Percentiles rank a stretch among this genome's conserved stretches.
phyloP scores from a whole-genome alignment of 2,113 vertebrate species.

The Hymenochirus boettgeri region DNA sequence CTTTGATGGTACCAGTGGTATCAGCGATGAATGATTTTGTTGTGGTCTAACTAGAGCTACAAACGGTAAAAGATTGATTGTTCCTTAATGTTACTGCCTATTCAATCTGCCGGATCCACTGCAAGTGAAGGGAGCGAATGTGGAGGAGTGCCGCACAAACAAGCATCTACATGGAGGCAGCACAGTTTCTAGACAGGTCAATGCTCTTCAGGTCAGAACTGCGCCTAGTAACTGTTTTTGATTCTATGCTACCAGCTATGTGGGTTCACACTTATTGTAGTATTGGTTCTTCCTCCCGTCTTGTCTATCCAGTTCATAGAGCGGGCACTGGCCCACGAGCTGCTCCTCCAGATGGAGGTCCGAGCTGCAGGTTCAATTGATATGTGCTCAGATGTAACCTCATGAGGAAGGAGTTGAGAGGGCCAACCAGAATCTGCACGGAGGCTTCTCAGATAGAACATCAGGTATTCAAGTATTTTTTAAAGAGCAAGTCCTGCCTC shows the following conservation, averaged over 20 bases:
- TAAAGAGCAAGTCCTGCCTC: no score
- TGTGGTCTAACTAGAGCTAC: no score
- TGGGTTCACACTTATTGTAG: no score
- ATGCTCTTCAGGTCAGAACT: slow-evolving; percentile 74
- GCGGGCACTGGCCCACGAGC: slow-evolving; percentile 70
- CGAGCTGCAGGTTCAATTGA: slow-evolving; percentile 64
- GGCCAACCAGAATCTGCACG: slow-evolving; percentile 59
- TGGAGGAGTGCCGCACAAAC: slow-evolving; percentile 8
- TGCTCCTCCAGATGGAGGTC: slow-evolving; percentile 62
- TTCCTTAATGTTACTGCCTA: no score
- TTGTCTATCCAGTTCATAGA: slow-evolving; percentile 64
- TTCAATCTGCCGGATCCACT: no score
- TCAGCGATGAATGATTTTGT: no score
- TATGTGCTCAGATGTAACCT: slow-evolving; percentile 60
- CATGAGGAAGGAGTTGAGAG: slow-evolving; percentile 60
- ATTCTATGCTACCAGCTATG: no score
- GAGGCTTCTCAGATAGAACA: slow-evolving; percentile 58
- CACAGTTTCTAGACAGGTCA: slow-evolving; percentile 75
- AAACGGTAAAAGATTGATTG: no score
- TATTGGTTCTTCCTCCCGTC: neutral
- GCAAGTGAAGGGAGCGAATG: neutral
- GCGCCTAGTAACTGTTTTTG: no score
- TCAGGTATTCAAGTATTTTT: slow-evolving; percentile 64
- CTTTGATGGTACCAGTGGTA: no score
- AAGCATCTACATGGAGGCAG: slow-evolving; percentile 79